A percentile compares a stretch with the other conserved stretches of the same genome.
Conservation (phyloP, 2,113 vertebrate genomes). For the Phaethon lepturus region DNA sequence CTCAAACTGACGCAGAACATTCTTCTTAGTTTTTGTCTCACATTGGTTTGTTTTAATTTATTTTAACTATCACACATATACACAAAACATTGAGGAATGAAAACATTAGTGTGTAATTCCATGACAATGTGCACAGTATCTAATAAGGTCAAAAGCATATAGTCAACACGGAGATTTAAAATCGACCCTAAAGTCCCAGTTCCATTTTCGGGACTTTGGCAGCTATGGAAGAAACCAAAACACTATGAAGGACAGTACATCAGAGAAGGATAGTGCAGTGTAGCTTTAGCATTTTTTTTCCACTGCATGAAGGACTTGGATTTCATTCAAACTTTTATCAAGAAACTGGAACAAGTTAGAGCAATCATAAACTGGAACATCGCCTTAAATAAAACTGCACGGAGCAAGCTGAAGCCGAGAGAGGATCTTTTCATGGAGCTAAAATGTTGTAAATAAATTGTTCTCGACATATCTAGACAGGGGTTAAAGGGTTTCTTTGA, state of each 20-base stretch:
- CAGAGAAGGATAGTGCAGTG: conserved; percentile 77
- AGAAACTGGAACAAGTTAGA: conserved; percentile 81
- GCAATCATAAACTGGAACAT: conserved; percentile 90
- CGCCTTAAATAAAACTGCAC: conserved; percentile 95
- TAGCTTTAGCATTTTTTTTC: conserved; percentile 78
- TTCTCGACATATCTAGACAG: conserved; percentile 85
- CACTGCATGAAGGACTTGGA: conserved; percentile 87
- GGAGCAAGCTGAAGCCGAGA: conserved; percentile 85
- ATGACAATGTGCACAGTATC: conserved; percentile 77
- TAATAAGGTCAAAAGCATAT: conserved; percentile 58
- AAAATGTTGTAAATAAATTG: conserved; percentile 92
- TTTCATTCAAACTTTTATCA: conserved; percentile 84
- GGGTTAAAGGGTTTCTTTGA: conserved; percentile 86
- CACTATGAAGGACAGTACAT: conserved; percentile 76
- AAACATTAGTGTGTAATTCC: conserved; percentile 77
- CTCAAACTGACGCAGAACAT: conserved; percentile 71
- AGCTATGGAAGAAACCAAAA: conserved; percentile 87
- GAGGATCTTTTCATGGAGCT: conserved; percentile 85
- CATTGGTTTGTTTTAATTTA: conserved; percentile 94
- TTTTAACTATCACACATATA: conserved; percentile 86
- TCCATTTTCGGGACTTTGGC: conserved; percentile 78
- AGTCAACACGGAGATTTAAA: conserved; percentile 70
- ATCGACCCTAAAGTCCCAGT: conserved; percentile 74
- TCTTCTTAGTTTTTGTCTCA: conserved; percentile 78
- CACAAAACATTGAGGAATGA: conserved; percentile 89